Percentiles rank a stretch among this genome's conserved stretches.
phyloP scores from a whole-genome alignment of 2,888 invertebrate species.

The Blera fallax region DNA sequence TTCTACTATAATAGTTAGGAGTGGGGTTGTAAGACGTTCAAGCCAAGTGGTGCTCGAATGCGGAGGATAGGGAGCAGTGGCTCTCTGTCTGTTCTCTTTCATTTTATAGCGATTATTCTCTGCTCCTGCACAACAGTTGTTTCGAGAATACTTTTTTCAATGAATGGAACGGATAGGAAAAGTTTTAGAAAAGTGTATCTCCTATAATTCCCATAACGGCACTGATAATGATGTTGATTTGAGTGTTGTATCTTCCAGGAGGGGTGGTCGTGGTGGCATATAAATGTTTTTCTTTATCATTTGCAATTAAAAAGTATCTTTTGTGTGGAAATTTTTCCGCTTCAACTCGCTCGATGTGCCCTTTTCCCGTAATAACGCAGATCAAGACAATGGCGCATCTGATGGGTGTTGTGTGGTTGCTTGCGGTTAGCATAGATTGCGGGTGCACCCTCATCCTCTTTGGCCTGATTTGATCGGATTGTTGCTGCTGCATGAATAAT shows the following conservation, averaged over 20 bases:
- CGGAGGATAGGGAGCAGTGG: not conserved
- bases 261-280: not conserved
- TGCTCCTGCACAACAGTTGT: not conserved
- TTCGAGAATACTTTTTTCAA: not conserved
- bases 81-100: not conserved
- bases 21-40: not conserved
- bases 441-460: not conserved
- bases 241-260: conserved; percentile 17
- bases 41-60: not conserved
- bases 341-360: not conserved
- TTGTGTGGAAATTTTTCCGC: conserved; percentile 8
- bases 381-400: conserved; percentile 38
- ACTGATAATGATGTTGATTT: conserved; percentile 61
- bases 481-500: conserved; percentile 51
- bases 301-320: conserved; percentile 61
- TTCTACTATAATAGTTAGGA: conserved; percentile 15
- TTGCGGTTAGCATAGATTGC: conserved; percentile 33
- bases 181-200: conserved; percentile 35
- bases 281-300: conserved; percentile 45
- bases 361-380: not conserved
- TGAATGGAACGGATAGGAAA: conserved; percentile 8
- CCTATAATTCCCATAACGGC: conserved; percentile 52
- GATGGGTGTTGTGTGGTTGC: conserved; percentile 23
- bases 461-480: conserved; percentile 28
- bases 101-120: conserved; percentile 6